Evolutionary conservation across 2,797 vertebrate genomes (phyloP), one percentile per base, ranked within the genome.

Genomic region (Telmatherina bonti): DNA sequence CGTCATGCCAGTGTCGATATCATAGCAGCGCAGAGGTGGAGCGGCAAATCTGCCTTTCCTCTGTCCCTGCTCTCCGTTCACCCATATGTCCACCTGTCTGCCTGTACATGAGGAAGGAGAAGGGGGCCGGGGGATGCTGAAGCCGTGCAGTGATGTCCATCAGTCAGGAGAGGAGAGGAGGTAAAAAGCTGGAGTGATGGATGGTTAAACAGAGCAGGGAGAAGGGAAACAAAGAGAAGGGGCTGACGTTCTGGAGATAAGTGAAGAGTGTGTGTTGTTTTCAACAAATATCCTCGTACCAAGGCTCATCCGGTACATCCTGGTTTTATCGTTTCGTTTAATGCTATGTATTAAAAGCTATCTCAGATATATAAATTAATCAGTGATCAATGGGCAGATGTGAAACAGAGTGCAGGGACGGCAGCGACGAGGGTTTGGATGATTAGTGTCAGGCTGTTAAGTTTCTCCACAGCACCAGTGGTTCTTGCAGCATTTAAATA

Each of bases 1-100:
- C 47, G 84, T 88, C 86, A 83, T 27, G 64, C 77, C 71, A 45
- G 43, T 77, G 84, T 81, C 77, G 12, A 89, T 89, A 89, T 82
- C 78, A 70, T 62, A 77, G 76, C 79, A 70, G 68, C 18, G 2
- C 53, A 68, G 73, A 82, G 85, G 82, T 78, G 71, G 77, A 79
- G 77, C 52, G 5, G 69, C 67, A 84, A 74, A 81, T 88, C 70
- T 67, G 73, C 82, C 67, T 79, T 76, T 70, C 60, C 73, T 72
- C 69, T 45, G 49, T 67, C 26, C 59, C 58, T 18, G 54, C 43
- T 68, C 43, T 84, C 68, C 55, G n/a, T 84, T 70, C 68, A 56
- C 53, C 47, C 60, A 63, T 65, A 55, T 67, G 59, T 85, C 65
- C 38, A 43, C 84, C 67, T 58, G 72, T 84, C 67, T 31, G 45